These are phyloP conservation scores for Herminia tarsipennalis DNA, from an alignment of 2,888 invertebrate species.

Conservation along the genomic window DNA sequence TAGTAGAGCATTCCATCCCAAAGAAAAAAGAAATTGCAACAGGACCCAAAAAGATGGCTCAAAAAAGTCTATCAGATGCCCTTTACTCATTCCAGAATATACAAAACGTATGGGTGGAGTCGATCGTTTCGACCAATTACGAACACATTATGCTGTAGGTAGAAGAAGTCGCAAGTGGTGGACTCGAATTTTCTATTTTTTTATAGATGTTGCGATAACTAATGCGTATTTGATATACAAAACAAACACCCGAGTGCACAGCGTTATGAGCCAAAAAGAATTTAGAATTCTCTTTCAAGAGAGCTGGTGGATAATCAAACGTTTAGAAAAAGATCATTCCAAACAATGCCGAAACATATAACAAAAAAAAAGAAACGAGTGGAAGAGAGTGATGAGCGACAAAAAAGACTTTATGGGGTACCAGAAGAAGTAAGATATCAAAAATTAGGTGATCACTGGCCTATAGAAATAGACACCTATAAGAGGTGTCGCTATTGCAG, in stretches of 20 bases:
- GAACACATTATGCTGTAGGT: slow-evolving; percentile 9
- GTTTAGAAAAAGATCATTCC: slow-evolving; percentile 24
- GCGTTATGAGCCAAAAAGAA: slow-evolving; percentile 13
- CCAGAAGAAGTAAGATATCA: background rate
- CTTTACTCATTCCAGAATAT: slow-evolving; percentile 20
- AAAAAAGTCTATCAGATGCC: slow-evolving; percentile 16
- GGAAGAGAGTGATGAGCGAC: slow-evolving; percentile 3
- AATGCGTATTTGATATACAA: slow-evolving; percentile 11
- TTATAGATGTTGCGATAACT: slow-evolving; percentile 11
- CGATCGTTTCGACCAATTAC: slow-evolving; percentile 5
- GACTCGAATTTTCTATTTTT: slow-evolving; percentile 13
- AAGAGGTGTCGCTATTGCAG: slow-evolving; percentile 13
- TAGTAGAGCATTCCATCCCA: slow-evolving; percentile 17
- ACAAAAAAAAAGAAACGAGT: background rate
- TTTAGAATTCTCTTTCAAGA: slow-evolving; percentile 26
- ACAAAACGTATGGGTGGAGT: too few relatives aligned
- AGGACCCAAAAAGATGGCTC: slow-evolving; percentile 28
- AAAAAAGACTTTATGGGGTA: slow-evolving; percentile 14
- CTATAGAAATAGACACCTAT: slow-evolving; percentile 24
- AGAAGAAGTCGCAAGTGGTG: slow-evolving; percentile 12
- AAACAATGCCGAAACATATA: slow-evolving; percentile 24
- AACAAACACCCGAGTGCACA: slow-evolving; percentile 4
- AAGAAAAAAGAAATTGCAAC: slow-evolving; percentile 7
- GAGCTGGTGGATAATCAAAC: slow-evolving; percentile 27
- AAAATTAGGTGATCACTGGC: slow-evolving; percentile 31